Evolutionary conservation across 2,888 invertebrate species (phyloP).

Genomic region (Temnothorax ravouxi): DNA sequence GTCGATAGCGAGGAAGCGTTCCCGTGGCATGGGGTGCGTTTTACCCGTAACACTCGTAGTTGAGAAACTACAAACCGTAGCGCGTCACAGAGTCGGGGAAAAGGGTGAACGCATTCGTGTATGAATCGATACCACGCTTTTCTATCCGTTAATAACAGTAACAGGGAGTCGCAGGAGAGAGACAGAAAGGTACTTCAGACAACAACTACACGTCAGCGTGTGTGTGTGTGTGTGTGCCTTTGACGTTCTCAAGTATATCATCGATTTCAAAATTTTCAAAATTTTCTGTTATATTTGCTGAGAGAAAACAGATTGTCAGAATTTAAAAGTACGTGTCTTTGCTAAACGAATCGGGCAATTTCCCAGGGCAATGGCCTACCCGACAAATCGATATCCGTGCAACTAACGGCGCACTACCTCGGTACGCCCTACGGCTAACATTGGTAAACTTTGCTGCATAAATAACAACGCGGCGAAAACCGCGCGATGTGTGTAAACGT

Average conservation of each 20-base stretch:
- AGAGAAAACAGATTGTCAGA: background rate
- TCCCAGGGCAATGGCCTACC: conserved; percentile 45
- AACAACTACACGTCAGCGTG: background rate
- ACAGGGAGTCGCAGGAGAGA: background rate
- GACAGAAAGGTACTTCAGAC: conserved; percentile 19
- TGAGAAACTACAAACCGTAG: conserved; percentile 32
- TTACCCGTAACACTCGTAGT: conserved; percentile 62
- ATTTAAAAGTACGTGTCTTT: conserved; percentile 23
- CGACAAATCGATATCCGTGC: conserved; percentile 49
- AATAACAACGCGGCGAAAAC: conserved; percentile 2
- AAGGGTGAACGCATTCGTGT: conserved; percentile 51
- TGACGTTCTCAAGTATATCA: background rate
- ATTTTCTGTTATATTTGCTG: background rate
- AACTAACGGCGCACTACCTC: conserved; percentile 41
- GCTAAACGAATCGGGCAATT: conserved; percentile 40
- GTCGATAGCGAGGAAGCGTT: conserved; percentile 69
- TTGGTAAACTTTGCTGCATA: conserved; percentile 43
- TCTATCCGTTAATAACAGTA: conserved; percentile 55
- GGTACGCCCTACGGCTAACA: conserved; percentile 23
- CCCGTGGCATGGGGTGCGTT: conserved; percentile 57
- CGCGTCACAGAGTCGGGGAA: background rate
- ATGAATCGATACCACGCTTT: conserved; percentile 60
- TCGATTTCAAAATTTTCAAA: background rate
- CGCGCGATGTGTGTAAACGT: background rate
- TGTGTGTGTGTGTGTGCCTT: background rate